Evolutionary conservation across 2,888 invertebrate genomes (phyloP).

Genomic region (Melieria omissa): DNA sequence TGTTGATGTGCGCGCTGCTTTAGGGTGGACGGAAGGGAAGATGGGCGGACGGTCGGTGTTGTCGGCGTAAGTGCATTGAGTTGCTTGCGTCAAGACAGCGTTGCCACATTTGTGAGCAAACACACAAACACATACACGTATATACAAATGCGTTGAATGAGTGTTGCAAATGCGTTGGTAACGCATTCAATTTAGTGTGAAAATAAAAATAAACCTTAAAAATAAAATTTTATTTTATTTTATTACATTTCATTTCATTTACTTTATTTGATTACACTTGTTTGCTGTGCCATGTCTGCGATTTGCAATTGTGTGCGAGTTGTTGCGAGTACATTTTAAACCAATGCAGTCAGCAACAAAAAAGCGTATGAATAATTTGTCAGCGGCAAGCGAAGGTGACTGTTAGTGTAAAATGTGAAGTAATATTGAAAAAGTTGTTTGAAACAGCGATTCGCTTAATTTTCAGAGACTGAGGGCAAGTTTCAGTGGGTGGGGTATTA

Average conservation of each 20-base stretch:
- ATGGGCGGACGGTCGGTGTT: not conserved
- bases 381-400: too few relatives aligned
- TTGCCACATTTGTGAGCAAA: not conserved
- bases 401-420: too few relatives aligned
- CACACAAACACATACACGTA: not conserved
- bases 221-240: slow-evolving; percentile 25
- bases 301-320: too few relatives aligned
- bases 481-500: too few relatives aligned
- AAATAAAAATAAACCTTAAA: slow-evolving; percentile 4
- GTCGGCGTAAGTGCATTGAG: not conserved
- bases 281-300: not conserved
- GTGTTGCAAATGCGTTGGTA: not conserved
- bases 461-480: too few relatives aligned
- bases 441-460: too few relatives aligned
- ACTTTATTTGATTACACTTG: slow-evolving; percentile 24
- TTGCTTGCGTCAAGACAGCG: not conserved
- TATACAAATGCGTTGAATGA: not conserved
- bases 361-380: too few relatives aligned
- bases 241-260: slow-evolving; percentile 28
- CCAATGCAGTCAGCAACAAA: too few relatives aligned
- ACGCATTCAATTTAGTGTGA: slow-evolving; percentile 28
- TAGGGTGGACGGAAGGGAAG: not conserved
- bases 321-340: too few relatives aligned
- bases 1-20: not conserved
- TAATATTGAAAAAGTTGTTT: too few relatives aligned